A percentile compares a stretch with the other conserved stretches of the same genome.
Evolutionary conservation across 2,888 invertebrate genomes (phyloP).

Genomic region (Eulithis testata): DNA sequence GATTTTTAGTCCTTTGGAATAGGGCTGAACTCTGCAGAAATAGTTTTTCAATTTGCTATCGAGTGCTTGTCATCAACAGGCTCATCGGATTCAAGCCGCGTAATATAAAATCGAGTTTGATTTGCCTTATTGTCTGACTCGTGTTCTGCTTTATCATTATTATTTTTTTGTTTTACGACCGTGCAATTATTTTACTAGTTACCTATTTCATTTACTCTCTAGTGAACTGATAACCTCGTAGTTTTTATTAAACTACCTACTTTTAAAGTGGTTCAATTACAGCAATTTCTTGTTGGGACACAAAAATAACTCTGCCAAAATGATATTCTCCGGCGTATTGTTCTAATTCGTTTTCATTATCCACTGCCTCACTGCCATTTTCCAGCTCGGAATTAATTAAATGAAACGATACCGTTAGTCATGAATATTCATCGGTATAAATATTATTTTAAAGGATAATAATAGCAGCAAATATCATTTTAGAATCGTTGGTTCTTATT

Average conservation of each 20-base stretch:
- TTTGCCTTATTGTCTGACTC: conserved; percentile 1
- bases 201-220: neutral
- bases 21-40: conserved; percentile 4
- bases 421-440: too few relatives aligned
- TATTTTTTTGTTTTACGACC: neutral
- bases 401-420: too few relatives aligned
- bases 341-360: too few relatives aligned
- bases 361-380: too few relatives aligned
- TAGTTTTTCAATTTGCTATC: conserved; percentile 22
- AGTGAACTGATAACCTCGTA: conserved; percentile 1
- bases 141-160: conserved; percentile 1
- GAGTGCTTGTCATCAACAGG: conserved; percentile 17
- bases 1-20: conserved; percentile 16
- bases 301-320: too few relatives aligned
- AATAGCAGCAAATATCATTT: too few relatives aligned
- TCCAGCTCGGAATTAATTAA: too few relatives aligned
- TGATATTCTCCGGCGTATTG: too few relatives aligned
- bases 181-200: neutral
- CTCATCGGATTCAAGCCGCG: conserved; percentile 16
- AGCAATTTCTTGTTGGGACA: neutral
- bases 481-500: too few relatives aligned
- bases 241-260: neutral
- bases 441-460: too few relatives aligned
- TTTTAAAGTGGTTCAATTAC: conserved; percentile 1
- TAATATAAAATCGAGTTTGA: conserved; percentile 9